Evolutionary conservation across 2,113 vertebrate species (phyloP).

Genomic region (Tyrannus savana): DNA sequence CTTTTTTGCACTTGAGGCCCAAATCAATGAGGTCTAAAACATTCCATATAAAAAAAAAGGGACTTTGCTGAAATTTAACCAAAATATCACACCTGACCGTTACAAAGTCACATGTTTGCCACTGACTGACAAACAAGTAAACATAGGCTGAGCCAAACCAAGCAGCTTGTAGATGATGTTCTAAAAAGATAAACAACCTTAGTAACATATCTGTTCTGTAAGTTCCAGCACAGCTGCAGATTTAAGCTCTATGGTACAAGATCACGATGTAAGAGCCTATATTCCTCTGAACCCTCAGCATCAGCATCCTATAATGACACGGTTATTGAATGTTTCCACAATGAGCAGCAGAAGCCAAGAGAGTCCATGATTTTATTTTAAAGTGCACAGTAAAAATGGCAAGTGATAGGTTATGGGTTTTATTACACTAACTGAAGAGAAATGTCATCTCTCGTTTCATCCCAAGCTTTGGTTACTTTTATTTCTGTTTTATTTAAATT

Average conservation of each 20-base stretch:
- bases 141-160: not conserved
- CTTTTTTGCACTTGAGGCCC: not conserved
- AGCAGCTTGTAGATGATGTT: not conserved
- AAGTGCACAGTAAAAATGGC: not conserved
- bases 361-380: not conserved
- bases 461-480: not conserved
- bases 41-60: not conserved
- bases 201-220: not conserved
- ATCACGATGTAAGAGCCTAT: not conserved
- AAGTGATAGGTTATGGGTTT: not conserved
- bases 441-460: not conserved
- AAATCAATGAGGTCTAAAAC: not conserved
- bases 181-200: not conserved
- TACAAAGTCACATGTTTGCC: not conserved
- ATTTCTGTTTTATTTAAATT: not conserved
- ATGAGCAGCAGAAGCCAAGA: not conserved
- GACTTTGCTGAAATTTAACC: not conserved
- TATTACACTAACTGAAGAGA: not conserved
- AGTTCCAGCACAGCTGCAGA: not conserved
- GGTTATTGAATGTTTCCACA: conserved; percentile 14
- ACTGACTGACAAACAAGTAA: not conserved
- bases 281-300: not conserved
- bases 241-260: not conserved
- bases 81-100: not conserved
- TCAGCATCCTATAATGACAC: not conserved